Evolutionary conservation across 2,797 vertebrate species (phyloP).

Genomic region (Syngnathus acus): DNA sequence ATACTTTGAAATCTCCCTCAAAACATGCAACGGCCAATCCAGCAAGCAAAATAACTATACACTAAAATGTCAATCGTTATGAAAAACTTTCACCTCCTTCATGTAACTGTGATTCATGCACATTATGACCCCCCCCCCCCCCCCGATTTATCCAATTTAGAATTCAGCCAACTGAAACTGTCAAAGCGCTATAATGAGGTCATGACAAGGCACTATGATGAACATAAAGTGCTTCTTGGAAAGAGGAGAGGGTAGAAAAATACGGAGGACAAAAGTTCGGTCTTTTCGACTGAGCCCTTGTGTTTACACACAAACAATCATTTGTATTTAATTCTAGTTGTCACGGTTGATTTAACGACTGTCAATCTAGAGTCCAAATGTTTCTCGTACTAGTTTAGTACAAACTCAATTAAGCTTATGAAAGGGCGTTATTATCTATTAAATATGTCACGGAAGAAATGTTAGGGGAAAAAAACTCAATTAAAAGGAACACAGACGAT

Average conservation of each 20-base stretch:
- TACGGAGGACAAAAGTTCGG: background rate
- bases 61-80: no score
- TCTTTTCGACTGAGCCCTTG: slow-evolving; percentile 39
- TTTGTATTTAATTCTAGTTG: background rate
- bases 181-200: slow-evolving; percentile 18
- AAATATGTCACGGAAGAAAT: slow-evolving; percentile 4
- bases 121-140: background rate
- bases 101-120: no score
- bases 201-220: slow-evolving; percentile 61
- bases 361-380: background rate
- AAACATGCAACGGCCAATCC: background rate
- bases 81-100: no score
- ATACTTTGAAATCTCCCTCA: slow-evolving; percentile 4
- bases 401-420: slow-evolving; percentile 13
- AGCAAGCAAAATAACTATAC: background rate
- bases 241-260: slow-evolving; percentile 20
- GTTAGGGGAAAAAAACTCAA: background rate
- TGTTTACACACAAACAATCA: slow-evolving; percentile 31
- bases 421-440: slow-evolving; percentile 12
- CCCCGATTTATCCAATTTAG: background rate
- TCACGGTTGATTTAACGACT: background rate
- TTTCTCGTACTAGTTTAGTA: slow-evolving; percentile 5
- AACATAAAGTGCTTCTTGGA: slow-evolving; percentile 55
- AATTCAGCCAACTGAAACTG: slow-evolving; percentile 20
- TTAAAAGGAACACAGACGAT: slow-evolving; percentile 19